phyloP scores from a whole-genome alignment of 2,888 invertebrate genomes.

The Neoitamus cyanurus region DNA sequence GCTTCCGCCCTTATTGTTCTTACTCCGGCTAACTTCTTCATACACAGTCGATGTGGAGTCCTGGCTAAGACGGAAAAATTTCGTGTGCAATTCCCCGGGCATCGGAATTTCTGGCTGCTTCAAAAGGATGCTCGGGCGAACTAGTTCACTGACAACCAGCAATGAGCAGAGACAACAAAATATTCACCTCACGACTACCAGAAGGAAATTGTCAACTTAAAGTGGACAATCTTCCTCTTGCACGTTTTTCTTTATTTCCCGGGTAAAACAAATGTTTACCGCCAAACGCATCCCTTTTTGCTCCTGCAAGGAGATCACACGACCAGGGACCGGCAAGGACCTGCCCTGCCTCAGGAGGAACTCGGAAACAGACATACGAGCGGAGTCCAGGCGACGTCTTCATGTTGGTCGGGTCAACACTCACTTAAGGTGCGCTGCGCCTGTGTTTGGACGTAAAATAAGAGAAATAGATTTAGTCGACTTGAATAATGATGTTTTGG shows the following conservation, averaged over 20 bases:
- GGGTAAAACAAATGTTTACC: constrained; percentile 44
- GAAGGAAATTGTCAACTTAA: constrained; percentile 53
- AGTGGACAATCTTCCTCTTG: constrained; percentile 34
- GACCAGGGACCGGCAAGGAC: constrained; percentile 19
- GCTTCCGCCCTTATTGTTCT: constrained; percentile 29
- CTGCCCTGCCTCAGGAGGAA: constrained; percentile 2
- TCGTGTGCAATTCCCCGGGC: constrained; percentile 13
- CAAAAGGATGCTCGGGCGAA: constrained; percentile 14
- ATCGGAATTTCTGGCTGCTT: constrained; percentile 20
- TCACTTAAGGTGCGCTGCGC: constrained; percentile 48
- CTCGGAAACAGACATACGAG: constrained; percentile 16
- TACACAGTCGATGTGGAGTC: constrained; percentile 7
- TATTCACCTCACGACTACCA: constrained; percentile 54
- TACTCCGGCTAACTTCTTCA: constrained; percentile 14
- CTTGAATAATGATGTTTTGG: constrained; percentile 53
- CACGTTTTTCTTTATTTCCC: constrained; percentile 16
- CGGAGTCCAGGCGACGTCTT: constrained; percentile 32
- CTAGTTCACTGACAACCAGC: constrained; percentile 22
- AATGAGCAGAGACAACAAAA: constrained; percentile 31
- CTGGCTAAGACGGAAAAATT: constrained; percentile 16
- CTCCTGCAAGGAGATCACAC: neutral
- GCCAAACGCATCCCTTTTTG: constrained; percentile 35
- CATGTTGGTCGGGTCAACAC: constrained; percentile 42
- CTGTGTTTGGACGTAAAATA: constrained; percentile 49
- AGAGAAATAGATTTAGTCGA: constrained; percentile 52